Base-by-base conservation (phyloP, 2,113 vertebrate genomes). In the Falcunculus frontatus region DNA sequence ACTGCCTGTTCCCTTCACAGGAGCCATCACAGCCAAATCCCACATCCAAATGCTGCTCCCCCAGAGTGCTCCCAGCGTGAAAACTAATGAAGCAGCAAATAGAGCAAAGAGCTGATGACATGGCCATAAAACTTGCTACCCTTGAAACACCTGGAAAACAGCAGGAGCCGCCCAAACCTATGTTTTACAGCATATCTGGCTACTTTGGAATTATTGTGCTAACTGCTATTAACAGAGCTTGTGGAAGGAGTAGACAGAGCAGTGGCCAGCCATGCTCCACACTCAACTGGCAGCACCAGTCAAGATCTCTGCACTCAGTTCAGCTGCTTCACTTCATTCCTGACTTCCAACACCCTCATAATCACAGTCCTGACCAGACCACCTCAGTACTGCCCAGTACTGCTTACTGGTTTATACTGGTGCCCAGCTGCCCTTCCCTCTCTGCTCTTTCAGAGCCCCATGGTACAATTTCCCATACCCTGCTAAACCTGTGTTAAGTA, bases 1-100 rank as follows among this genome's bases (percentile, higher is more conserved):
- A 65, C 35, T 62, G 83, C 37, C 72, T 70, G 18, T 27, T 94
- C 59, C 42, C 55, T 86, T 50, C 72, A 47, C 7, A 0, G 65
- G 42, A 77, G 30, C 59, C 72, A 47, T 33, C 70, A 7, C 50
- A 65, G 84, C 37, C 72, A 85, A 87, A 84, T 47, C 81, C 86
- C 49, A 17, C 10, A 22, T 10, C 74, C 81, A 72, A 89, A 26
- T 2, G 6, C 62, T 46, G 72, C 63, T 80, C 21, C 84, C 62
- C 67, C n/a, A 67, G 69, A 56, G 80, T 21, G 52, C 29, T 49
- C 77, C 65, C 81, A 74, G 72, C 16, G 0, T 3, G 44, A 68
- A 78, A 72, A 57, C 64, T 93, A 86, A 90, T 16, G 68, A 93
- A 84, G 93, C 90, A 84, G 64, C 53, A 95, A 78, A 81, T 35